Evolutionary conservation across 2,797 vertebrate species (phyloP).

Genomic region (Masticophis lateralis): DNA sequence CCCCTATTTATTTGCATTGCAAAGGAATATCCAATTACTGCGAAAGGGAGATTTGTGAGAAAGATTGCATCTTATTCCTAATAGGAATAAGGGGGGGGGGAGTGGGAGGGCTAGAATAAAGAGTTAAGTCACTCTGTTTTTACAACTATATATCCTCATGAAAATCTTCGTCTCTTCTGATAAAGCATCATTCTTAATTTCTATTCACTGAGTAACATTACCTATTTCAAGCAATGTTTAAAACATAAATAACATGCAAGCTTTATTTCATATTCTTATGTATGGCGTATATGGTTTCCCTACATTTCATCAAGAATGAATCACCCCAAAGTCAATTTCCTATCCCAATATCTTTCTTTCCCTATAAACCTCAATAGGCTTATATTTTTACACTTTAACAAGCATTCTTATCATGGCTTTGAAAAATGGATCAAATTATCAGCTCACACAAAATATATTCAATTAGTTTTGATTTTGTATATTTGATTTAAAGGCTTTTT

Average conservation of each 20-base stretch:
- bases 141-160: background rate
- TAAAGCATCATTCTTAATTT: background rate
- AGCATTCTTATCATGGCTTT: conserved; percentile 62
- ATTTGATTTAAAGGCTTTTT: conserved; percentile 69
- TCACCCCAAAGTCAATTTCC: conserved; percentile 41
- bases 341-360: conserved; percentile 43
- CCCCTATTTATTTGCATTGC: background rate
- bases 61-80: background rate
- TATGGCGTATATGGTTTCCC: background rate
- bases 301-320: conserved; percentile 17
- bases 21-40: background rate
- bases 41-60: background rate
- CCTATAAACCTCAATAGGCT: conserved; percentile 39
- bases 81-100: too few relatives aligned
- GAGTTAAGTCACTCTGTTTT: background rate
- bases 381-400: conserved; percentile 62
- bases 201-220: background rate
- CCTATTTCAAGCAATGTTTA: background rate
- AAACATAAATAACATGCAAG: background rate
- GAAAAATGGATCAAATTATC: conserved; percentile 66
- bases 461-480: conserved; percentile 67
- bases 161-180: background rate
- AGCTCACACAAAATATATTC: conserved; percentile 55
- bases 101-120: too few relatives aligned
- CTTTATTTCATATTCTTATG: background rate